These are phyloP conservation scores for Neofelis nebulosa DNA, from an alignment of 2,113 vertebrate genomes.

Conservation along the genomic window DNA sequence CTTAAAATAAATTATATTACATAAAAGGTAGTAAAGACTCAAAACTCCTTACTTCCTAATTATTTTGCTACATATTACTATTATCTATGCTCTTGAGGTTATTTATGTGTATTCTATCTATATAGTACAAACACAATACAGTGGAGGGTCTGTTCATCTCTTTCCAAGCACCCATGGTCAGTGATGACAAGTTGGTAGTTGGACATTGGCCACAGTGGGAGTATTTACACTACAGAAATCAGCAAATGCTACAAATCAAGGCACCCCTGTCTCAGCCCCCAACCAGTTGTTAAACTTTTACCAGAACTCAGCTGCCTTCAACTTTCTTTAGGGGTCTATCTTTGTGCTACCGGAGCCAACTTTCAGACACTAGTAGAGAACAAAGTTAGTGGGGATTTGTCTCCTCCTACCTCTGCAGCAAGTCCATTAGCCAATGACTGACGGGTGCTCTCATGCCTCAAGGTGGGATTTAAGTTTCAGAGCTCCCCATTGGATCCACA, in stretches of 20 bases:
- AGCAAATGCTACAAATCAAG: not conserved
- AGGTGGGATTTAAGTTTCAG: not conserved
- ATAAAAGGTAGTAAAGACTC: not conserved
- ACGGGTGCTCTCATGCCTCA: not conserved
- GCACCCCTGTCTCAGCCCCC: not conserved
- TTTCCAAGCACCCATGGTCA: not conserved
- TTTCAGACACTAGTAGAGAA: not conserved
- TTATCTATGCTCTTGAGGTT: not conserved
- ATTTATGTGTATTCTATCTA: not conserved
- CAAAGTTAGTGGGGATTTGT: not conserved
- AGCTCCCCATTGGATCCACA: not conserved
- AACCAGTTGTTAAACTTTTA: constrained; percentile 33
- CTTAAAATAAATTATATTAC: constrained; percentile 10
- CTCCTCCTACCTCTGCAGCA: not conserved
- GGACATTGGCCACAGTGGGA: not conserved
- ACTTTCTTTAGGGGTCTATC: not conserved
- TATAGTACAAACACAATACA: not conserved
- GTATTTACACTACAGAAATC: not conserved
- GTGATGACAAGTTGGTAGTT: not conserved
- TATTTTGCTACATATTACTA: constrained; percentile 43
- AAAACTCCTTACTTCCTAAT: not conserved
- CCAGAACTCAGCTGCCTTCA: not conserved
- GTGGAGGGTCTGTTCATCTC: not conserved
- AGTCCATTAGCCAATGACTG: not conserved
- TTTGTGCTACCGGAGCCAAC: not conserved